A percentile compares a stretch with the other conserved stretches of the same genome.
Conservation (phyloP, 2,797 vertebrate genomes). For the Pipistrellus pipistrellus region DNA sequence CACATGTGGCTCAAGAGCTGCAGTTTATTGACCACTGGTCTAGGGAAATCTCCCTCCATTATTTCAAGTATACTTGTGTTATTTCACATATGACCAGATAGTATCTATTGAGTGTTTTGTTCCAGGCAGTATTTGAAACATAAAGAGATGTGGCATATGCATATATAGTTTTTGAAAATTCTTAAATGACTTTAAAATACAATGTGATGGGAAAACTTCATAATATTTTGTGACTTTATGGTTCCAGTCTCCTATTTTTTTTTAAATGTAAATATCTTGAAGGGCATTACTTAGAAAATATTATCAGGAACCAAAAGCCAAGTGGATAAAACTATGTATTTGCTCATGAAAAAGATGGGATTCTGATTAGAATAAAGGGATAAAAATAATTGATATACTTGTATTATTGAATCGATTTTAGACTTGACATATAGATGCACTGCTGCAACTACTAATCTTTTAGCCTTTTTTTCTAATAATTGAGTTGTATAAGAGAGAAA, state of each 20-base stretch:
- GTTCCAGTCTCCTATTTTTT: background rate
- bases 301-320: background rate
- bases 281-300: background rate
- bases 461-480: background rate
- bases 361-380: constrained; percentile 15
- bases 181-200: constrained; percentile 36
- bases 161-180: background rate
- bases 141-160: background rate
- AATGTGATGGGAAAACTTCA: background rate
- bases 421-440: background rate
- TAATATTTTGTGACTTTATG: background rate
- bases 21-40: no score
- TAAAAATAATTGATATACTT: background rate
- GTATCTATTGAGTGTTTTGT: background rate
- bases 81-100: constrained; percentile 16
- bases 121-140: background rate
- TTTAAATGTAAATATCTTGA: background rate
- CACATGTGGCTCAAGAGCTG: no score
- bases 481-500: background rate
- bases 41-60: background rate
- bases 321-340: background rate
- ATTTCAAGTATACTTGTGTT: background rate
- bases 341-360: background rate
- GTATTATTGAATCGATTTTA: constrained; percentile 24
- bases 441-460: background rate